Conservation (phyloP, 2,797 vertebrate species). For the Thalassophryne amazonica region DNA sequence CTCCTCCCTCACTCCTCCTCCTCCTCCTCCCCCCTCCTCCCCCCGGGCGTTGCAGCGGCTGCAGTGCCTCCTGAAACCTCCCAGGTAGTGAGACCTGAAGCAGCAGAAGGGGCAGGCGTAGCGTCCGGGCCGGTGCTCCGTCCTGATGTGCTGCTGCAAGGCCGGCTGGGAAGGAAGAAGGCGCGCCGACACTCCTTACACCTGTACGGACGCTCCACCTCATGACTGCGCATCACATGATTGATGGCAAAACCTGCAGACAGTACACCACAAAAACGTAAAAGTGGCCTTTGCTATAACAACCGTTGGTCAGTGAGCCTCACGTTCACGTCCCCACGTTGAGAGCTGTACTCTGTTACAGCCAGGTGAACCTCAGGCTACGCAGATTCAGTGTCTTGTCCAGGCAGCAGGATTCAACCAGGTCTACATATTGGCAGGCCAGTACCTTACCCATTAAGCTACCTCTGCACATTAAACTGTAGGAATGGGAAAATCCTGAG, state of each 20-base stretch:
- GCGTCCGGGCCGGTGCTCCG: constrained; percentile 50
- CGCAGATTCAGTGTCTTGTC: no score
- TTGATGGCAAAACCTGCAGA: constrained; percentile 60
- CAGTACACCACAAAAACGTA: not conserved
- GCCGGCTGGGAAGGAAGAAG: constrained; percentile 65
- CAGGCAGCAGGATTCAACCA: no score
- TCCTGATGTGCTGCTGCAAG: constrained; percentile 53
- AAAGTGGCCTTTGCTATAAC: no score
- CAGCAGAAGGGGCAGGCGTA: constrained; percentile 70
- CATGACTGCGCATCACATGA: constrained; percentile 54
- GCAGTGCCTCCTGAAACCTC: constrained; percentile 63
- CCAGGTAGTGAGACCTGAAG: constrained; percentile 56
- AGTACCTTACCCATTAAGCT: no score
- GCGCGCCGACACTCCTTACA: constrained; percentile 39
- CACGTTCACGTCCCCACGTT: no score
- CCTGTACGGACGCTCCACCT: constrained; percentile 42
- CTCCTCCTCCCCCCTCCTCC: not conserved
- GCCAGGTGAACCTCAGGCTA: no score
- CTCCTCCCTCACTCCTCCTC: not conserved
- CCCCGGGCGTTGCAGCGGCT: constrained; percentile 57
- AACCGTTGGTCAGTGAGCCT: not conserved
- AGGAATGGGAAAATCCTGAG: no score
- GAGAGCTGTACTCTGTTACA: no score
- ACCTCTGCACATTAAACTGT: no score
- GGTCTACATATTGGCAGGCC: no score